Evolutionary conservation across 2,113 vertebrate genomes (phyloP).

Genomic region (Tachysurus vachellii): DNA sequence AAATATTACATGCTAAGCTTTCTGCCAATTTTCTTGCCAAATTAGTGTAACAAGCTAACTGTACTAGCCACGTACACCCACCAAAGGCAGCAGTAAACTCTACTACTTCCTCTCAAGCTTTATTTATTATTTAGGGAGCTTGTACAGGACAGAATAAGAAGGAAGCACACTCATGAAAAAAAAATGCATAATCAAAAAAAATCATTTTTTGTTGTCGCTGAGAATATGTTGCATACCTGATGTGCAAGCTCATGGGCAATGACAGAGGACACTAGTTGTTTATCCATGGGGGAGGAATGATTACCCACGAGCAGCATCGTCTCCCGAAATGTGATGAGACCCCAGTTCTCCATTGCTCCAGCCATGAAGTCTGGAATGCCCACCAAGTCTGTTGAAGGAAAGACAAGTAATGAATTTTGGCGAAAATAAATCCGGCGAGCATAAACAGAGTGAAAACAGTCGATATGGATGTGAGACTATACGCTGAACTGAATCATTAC

Average conservation of each 20-base stretch:
- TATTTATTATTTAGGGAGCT: background rate
- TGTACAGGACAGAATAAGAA: background rate
- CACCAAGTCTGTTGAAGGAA: constrained; percentile 80
- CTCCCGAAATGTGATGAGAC: constrained; percentile 90
- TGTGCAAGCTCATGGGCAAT: constrained; percentile 94
- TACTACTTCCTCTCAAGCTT: background rate
- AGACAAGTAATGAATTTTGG: background rate
- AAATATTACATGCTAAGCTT: background rate
- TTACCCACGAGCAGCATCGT: constrained; percentile 79
- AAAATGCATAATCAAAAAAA: no score
- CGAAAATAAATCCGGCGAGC: background rate
- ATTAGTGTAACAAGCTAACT: background rate
- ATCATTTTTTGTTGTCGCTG: background rate
- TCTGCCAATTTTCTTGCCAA: background rate
- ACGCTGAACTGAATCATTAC: background rate
- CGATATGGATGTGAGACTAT: background rate
- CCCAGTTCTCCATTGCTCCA: constrained; percentile 97
- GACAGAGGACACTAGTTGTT: constrained; percentile 84
- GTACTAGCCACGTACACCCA: background rate
- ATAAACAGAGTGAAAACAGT: background rate
- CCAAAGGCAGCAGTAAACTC: background rate
- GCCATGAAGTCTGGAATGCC: constrained; percentile 93
- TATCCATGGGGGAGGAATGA: constrained; percentile 82
- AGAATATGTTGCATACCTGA: constrained; percentile 77
- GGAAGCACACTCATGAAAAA: background rate